phyloP scores from a whole-genome alignment of 1,140 invertebrate genomes.

The Cherax quadricarinatus region DNA sequence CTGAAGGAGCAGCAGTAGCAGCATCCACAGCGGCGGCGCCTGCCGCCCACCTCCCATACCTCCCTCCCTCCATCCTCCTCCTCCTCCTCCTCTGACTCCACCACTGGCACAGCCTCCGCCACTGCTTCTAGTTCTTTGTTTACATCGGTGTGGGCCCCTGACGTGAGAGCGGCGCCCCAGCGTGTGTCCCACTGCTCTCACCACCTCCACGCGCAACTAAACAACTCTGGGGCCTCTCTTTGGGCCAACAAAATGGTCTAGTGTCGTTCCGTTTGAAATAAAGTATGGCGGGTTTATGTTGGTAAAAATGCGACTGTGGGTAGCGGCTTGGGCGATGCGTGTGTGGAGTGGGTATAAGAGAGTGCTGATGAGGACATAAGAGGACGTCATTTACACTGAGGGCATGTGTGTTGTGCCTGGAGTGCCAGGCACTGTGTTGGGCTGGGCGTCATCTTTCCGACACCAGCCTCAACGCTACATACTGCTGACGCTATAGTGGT shows the following conservation, averaged over 20 bases:
- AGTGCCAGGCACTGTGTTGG: neutral
- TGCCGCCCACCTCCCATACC: neutral
- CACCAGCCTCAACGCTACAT: no score
- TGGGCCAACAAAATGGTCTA: neutral
- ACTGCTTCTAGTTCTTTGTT: slow-evolving; percentile 49
- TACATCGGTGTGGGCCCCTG: slow-evolving; percentile 40
- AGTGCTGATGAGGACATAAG: no score
- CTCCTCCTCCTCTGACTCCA: neutral
- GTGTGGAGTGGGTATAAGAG: neutral
- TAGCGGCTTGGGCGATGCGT: neutral
- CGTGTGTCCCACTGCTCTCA: slow-evolving; percentile 2
- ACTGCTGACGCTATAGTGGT: no score
- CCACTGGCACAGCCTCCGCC: neutral
- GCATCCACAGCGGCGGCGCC: neutral
- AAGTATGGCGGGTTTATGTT: neutral
- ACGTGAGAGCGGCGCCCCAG: slow-evolving; percentile 46
- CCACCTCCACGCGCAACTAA: neutral
- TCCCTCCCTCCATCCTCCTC: slow-evolving; percentile 12
- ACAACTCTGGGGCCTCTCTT: neutral
- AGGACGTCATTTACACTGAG: neutral
- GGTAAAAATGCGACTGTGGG: neutral
- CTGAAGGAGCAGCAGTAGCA: neutral
- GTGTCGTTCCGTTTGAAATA: neutral
- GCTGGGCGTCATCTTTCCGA: no score
- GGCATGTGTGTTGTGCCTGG: neutral